phyloP scores from a whole-genome alignment of 2,888 invertebrate species.

The Camponotus fellah region DNA sequence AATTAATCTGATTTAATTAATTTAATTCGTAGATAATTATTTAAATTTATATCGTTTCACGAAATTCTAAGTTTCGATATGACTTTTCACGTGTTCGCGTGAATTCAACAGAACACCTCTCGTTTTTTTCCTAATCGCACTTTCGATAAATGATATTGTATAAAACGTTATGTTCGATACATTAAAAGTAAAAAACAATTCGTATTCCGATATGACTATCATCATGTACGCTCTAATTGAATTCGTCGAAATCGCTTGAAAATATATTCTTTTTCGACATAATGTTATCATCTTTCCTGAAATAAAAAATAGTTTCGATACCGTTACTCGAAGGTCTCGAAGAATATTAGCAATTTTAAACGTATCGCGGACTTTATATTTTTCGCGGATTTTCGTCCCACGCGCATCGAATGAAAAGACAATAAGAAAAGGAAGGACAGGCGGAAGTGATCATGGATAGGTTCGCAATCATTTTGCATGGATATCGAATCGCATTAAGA shows the following conservation, averaged over 20 bases:
- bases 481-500: neutral
- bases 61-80: neutral
- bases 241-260: neutral
- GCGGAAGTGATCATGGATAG: neutral
- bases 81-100: neutral
- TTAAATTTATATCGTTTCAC: neutral
- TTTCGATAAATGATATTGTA: neutral
- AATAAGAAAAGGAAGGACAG: neutral
- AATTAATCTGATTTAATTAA: neutral
- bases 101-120: neutral
- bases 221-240: neutral
- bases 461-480: neutral
- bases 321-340: conserved; percentile 6
- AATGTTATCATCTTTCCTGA: neutral
- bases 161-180: neutral
- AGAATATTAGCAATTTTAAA: conserved; percentile 24
- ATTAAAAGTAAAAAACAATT: neutral
- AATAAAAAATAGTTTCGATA: conserved; percentile 5
- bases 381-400: neutral
- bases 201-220: neutral
- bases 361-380: neutral
- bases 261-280: neutral
- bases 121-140: neutral
- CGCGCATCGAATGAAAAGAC: neutral
- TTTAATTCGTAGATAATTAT: neutral